Evolutionary conservation across 2,888 invertebrate genomes (phyloP).

Genomic region (Leptinotarsa haldemani): DNA sequence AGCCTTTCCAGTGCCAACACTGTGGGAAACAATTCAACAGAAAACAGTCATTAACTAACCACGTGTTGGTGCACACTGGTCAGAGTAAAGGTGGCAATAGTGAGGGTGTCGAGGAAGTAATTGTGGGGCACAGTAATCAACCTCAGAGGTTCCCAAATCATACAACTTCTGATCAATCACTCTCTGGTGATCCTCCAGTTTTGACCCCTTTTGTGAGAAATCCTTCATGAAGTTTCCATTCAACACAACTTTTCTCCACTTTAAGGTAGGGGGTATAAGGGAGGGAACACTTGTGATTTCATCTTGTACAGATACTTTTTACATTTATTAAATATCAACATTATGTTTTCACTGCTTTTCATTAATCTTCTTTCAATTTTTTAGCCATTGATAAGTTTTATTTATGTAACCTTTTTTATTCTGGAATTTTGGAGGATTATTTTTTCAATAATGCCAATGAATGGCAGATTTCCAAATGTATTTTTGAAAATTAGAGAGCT

Average conservation of each 20-base stretch:
- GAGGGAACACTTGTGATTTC: too few relatives aligned
- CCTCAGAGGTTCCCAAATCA: background rate
- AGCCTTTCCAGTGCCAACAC: constrained; percentile 54
- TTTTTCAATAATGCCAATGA: too few relatives aligned
- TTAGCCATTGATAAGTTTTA: too few relatives aligned
- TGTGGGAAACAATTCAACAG: constrained; percentile 52
- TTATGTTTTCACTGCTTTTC: too few relatives aligned
- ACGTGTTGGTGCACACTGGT: constrained; percentile 40
- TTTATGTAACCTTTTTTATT: too few relatives aligned
- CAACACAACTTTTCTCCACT: background rate
- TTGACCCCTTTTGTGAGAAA: constrained; percentile 1
- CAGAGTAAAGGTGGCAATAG: background rate
- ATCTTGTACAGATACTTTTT: too few relatives aligned
- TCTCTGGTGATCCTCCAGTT: background rate
- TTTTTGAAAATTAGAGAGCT: too few relatives aligned
- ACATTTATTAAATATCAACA: too few relatives aligned
- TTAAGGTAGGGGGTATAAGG: too few relatives aligned
- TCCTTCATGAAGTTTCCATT: background rate
- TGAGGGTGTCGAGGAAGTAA: background rate
- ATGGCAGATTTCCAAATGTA: too few relatives aligned
- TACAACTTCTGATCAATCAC: background rate
- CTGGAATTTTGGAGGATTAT: too few relatives aligned
- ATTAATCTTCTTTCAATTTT: too few relatives aligned
- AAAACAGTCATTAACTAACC: constrained; percentile 46
- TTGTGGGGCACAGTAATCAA: constrained; percentile 3